Conservation (phyloP, 2,888 invertebrate genomes). For the Hipparchia sbordonii region DNA sequence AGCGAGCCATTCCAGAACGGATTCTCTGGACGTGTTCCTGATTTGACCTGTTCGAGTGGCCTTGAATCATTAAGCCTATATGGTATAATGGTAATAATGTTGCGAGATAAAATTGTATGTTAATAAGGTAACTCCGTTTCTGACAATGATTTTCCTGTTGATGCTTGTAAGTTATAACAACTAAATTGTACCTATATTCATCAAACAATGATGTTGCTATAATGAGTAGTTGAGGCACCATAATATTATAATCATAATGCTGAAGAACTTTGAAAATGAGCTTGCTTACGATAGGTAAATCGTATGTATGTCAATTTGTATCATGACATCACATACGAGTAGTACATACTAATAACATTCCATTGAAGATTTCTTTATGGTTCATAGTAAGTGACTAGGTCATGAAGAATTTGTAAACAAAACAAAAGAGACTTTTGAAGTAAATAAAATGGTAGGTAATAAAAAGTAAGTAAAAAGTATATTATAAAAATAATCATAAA, state of each 20-base stretch:
- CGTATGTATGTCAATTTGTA: background rate
- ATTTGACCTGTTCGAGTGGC: conserved; percentile 63
- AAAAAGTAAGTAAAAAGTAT: background rate
- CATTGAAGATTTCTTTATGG: too few relatives aligned
- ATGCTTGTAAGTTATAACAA: background rate
- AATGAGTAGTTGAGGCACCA: background rate
- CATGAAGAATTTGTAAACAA: background rate
- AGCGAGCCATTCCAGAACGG: conserved; percentile 68
- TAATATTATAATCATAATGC: background rate
- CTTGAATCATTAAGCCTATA: conserved; percentile 55
- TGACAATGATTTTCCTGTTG: conserved; percentile 10
- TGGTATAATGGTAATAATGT: background rate
- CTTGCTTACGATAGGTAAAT: background rate
- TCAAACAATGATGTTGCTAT: background rate
- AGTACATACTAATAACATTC: too few relatives aligned
- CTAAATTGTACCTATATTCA: background rate
- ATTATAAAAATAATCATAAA: conserved; percentile 6
- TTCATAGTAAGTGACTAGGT: background rate
- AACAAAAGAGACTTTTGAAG: background rate
- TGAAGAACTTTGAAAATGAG: background rate
- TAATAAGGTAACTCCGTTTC: background rate
- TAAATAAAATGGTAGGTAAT: background rate
- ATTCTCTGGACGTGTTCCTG: conserved; percentile 63
- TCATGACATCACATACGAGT: too few relatives aligned
- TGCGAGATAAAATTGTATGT: background rate